Percentiles rank a stretch among this genome's conserved stretches.
Conservation (phyloP, 2,113 vertebrate genomes). For the Lophotis ruficrista region DNA sequence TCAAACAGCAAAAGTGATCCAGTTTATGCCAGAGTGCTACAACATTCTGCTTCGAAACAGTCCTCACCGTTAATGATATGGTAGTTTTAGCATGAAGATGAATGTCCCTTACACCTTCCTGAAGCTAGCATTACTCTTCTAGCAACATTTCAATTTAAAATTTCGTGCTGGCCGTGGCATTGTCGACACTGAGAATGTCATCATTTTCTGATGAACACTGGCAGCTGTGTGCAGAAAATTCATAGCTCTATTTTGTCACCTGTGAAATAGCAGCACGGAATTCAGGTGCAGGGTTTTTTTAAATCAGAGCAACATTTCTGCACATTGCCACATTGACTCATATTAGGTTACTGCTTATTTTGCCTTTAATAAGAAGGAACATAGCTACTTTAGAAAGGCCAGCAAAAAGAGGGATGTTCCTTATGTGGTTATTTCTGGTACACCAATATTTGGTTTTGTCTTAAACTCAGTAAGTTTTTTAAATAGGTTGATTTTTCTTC, state of each 20-base stretch:
- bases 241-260: neutral
- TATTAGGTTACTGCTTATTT: neutral
- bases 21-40: neutral
- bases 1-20: neutral
- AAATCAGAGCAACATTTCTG: neutral
- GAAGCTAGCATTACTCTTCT: neutral
- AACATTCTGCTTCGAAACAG: neutral
- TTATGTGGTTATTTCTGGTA: neutral
- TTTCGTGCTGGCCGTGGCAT: neutral
- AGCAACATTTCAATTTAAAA: neutral
- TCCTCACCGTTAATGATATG: neutral
- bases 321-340: neutral
- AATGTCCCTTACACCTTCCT: neutral
- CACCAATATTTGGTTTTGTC: neutral
- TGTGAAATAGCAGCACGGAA: neutral
- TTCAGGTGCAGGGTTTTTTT: neutral
- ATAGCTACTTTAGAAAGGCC: neutral
- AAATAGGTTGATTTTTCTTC: neutral
- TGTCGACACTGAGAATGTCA: neutral
- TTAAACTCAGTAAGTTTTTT: neutral
- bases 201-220: neutral
- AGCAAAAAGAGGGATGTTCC: neutral
- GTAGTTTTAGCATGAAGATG: neutral
- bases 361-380: neutral
- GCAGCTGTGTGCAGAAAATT: neutral